Evolutionary conservation across 2,113 vertebrate genomes (phyloP).

Genomic region (Crotalus helleri): DNA sequence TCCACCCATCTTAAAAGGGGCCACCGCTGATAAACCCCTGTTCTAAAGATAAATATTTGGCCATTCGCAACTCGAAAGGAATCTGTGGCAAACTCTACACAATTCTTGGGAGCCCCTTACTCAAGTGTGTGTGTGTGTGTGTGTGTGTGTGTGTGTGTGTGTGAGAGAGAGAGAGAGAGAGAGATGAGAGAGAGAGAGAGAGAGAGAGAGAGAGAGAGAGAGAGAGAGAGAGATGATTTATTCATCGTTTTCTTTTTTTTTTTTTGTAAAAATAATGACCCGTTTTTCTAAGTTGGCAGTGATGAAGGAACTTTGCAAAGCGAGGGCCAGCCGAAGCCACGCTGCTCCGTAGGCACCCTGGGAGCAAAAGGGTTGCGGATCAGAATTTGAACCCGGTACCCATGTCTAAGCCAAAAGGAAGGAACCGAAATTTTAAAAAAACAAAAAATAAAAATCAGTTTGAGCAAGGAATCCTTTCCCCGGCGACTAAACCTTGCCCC

Average conservation of each 20-base stretch:
- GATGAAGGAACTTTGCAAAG: not conserved
- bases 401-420: not conserved
- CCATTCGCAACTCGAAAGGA: not conserved
- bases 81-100: too few relatives aligned
- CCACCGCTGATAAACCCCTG: not conserved
- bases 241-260: not conserved
- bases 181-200: too few relatives aligned
- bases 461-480: not conserved
- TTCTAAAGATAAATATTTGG: not conserved
- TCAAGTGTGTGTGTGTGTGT: not conserved
- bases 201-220: too few relatives aligned
- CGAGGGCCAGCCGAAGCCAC: not conserved
- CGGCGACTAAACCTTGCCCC: not conserved
- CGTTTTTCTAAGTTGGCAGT: constrained; percentile 2
- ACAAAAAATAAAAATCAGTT: not conserved
- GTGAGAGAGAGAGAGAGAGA: too few relatives aligned
- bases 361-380: not conserved
- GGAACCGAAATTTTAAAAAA: not conserved
- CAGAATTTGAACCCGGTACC: not conserved
- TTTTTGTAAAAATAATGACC: not conserved
- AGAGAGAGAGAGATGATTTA: not conserved
- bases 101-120: constrained; percentile 8
- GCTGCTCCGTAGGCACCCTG: not conserved
- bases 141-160: too few relatives aligned
- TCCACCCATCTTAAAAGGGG: not conserved